These are phyloP conservation scores for Rhabdophis nuchalis DNA, from an alignment of 2,797 vertebrate genomes.

Conservation along the genomic window DNA sequence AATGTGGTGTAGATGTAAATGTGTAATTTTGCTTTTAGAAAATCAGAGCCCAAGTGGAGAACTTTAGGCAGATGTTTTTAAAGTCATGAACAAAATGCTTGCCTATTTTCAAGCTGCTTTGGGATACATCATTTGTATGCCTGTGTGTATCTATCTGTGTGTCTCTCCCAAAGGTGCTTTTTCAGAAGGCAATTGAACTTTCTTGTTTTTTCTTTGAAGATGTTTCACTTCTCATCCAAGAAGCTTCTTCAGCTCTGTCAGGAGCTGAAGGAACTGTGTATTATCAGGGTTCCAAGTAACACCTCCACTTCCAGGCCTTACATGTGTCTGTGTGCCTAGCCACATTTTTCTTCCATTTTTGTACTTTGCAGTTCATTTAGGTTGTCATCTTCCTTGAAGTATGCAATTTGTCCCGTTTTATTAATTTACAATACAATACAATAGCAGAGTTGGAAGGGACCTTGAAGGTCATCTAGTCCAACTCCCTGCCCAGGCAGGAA, in stretches of 20 bases:
- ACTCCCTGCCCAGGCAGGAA: no score
- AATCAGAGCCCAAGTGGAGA: constrained; percentile 30
- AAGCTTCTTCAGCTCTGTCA: no score
- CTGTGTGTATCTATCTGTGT: neutral
- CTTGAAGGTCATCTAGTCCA: no score
- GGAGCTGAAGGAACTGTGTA: neutral
- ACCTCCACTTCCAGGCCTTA: no score
- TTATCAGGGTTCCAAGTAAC: no score
- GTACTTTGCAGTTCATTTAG: neutral
- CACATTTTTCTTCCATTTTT: neutral
- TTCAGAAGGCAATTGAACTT: no score
- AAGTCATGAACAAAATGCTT: constrained; percentile 45
- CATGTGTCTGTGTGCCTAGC: neutral
- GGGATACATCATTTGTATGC: neutral
- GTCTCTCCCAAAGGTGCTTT: neutral
- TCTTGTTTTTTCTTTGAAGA: no score
- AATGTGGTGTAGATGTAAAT: neutral
- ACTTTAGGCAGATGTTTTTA: neutral
- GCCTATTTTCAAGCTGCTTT: neutral
- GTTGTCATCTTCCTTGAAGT: neutral
- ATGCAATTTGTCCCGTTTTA: neutral
- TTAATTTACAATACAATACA: no score
- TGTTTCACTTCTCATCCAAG: no score
- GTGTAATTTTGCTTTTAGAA: neutral
- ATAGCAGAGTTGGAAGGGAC: no score